Evolutionary conservation across 1,140 invertebrate genomes (phyloP).

Genomic region (Anthonomus grandis): DNA sequence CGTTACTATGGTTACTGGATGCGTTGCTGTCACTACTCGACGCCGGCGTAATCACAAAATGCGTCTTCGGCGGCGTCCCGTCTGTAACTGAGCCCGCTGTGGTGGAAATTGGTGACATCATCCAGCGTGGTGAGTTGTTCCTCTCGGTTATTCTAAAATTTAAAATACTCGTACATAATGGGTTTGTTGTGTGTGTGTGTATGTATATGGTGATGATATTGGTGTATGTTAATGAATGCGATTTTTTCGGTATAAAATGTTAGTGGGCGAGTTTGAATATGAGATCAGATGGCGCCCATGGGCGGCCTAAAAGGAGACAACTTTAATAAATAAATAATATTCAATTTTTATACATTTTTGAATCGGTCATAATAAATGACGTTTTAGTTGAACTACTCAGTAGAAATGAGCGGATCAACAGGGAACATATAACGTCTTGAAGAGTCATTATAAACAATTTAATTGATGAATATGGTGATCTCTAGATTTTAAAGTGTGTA

Average conservation of each 20-base stretch:
- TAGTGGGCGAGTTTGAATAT: constrained; percentile 3
- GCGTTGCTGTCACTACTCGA: constrained; percentile 7
- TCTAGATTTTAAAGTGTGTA: too few relatives aligned
- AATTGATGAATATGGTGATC: too few relatives aligned
- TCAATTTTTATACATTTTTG: background rate
- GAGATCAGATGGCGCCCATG: background rate
- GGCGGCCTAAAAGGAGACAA: background rate
- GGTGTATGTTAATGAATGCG: constrained; percentile 16
- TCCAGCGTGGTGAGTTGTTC: constrained; percentile 19
- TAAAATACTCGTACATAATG: background rate
- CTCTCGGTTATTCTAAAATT: background rate
- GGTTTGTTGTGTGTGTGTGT: background rate
- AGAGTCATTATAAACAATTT: background rate
- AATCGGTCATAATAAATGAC: background rate
- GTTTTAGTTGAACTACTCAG: background rate
- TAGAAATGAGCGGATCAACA: background rate
- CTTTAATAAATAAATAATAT: background rate
- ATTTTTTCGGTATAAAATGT: constrained; percentile 6
- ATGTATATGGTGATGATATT: constrained; percentile 6
- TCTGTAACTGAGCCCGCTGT: constrained; percentile 7
- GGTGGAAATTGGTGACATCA: constrained; percentile 23
- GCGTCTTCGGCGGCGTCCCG: background rate
- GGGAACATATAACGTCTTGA: background rate
- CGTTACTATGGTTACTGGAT: constrained; percentile 15
- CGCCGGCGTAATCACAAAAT: constrained; percentile 6